Evolutionary conservation across 2,888 invertebrate genomes (phyloP).

Genomic region (Rapana venosa): DNA sequence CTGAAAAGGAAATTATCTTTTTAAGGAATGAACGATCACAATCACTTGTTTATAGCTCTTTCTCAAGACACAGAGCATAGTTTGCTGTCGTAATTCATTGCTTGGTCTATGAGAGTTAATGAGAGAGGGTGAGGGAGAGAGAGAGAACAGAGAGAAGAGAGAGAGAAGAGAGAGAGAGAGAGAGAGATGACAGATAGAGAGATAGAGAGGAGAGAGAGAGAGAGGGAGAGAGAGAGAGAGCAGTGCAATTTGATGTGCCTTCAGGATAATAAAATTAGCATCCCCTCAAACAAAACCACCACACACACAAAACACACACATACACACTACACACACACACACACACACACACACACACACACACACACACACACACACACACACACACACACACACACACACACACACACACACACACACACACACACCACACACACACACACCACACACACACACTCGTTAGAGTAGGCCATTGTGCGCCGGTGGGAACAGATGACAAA

Average conservation of each 20-base stretch:
- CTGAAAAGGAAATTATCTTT: no score
- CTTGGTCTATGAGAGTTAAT: no score
- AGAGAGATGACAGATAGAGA: background rate
- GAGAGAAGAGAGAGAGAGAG: background rate
- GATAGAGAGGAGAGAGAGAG: background rate
- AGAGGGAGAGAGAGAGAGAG: background rate
- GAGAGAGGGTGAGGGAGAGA: background rate
- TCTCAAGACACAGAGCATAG: no score
- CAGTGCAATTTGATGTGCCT: no score
- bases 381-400: background rate
- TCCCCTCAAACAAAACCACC: background rate
- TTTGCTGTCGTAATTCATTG: no score
- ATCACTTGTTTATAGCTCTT: no score
- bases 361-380: constrained; percentile 2
- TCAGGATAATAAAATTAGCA: background rate
- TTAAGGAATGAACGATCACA: no score
- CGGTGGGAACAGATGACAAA: no score
- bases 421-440: no score
- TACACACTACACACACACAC: background rate
- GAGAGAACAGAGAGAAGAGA: background rate
- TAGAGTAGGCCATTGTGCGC: no score
- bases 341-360: background rate
- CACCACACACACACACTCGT: no score
- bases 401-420: background rate
- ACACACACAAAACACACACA: background rate